Percentiles rank a stretch among this genome's conserved stretches.
Evolutionary conservation across 2,113 vertebrate genomes (phyloP).

Genomic region (Carassius carassius): DNA sequence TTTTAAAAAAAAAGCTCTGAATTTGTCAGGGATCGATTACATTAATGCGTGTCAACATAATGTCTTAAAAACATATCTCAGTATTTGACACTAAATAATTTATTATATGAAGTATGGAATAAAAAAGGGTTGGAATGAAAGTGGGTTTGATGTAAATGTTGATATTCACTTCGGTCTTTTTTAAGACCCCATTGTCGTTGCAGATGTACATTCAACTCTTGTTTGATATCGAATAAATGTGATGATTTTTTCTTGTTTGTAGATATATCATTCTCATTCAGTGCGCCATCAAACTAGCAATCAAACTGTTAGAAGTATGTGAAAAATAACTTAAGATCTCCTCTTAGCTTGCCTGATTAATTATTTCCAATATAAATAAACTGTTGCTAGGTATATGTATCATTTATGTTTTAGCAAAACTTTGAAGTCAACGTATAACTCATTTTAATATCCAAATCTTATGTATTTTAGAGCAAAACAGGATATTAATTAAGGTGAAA

Average conservation of each 20-base stretch:
- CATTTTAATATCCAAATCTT: too few species aligned
- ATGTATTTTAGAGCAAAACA: not conserved
- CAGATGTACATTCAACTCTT: constrained; percentile 99
- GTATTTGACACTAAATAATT: constrained; percentile 89
- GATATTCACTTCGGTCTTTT: constrained; percentile 74
- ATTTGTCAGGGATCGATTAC: constrained; percentile 66
- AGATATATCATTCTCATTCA: constrained; percentile 47
- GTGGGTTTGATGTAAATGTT: constrained; percentile 72
- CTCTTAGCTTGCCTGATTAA: not conserved
- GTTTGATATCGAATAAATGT: constrained; percentile 99
- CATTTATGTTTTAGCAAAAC: not conserved
- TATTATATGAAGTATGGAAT: constrained; percentile 65
- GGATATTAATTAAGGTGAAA: too few species aligned
- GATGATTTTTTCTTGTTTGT: constrained; percentile 84
- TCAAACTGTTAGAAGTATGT: not conserved
- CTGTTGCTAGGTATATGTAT: not conserved
- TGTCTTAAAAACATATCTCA: constrained; percentile 79
- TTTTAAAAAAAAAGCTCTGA: constrained; percentile 70
- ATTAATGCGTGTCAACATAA: constrained; percentile 78
- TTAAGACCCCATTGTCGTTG: constrained; percentile 95
- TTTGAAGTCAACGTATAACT: too few species aligned
- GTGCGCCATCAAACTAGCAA: not conserved
- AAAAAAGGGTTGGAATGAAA: constrained; percentile 59
- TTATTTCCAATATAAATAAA: not conserved
- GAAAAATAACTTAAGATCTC: not conserved